phyloP scores from a whole-genome alignment of 2,888 invertebrate genomes.

The Crepidodera aurea region DNA sequence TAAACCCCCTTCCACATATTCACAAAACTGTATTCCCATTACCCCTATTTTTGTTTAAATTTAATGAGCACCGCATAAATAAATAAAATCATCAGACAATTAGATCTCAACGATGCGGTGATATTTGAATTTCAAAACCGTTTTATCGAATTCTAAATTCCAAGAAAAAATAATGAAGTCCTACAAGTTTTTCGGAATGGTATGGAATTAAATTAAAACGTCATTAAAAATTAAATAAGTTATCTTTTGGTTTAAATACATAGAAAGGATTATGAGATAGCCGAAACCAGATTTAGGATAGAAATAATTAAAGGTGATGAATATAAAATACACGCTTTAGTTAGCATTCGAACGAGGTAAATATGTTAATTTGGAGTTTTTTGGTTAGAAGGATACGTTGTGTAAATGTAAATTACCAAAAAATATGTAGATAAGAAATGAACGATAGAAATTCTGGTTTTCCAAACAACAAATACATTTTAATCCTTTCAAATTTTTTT shows the following conservation, averaged over 20 bases:
- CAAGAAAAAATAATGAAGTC: not conserved
- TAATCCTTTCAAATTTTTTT: no score
- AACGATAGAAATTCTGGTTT: no score
- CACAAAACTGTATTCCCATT: no score
- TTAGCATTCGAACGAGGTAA: not conserved
- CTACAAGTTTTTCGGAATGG: not conserved
- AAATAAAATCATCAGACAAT: slow-evolving; percentile 3
- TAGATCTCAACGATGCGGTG: not conserved
- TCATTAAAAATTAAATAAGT: no score
- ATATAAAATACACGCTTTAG: not conserved
- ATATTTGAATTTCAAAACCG: not conserved
- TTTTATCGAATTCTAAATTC: not conserved
- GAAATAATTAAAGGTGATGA: not conserved
- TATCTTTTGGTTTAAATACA: not conserved
- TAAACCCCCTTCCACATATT: no score
- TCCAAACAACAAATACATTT: no score
- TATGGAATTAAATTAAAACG: no score
- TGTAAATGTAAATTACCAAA: no score
- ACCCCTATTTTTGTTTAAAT: not conserved
- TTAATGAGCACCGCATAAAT: not conserved
- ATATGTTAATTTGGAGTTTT: not conserved
- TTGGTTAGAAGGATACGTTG: not conserved
- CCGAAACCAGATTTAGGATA: not conserved
- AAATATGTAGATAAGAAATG: no score
- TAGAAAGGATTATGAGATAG: not conserved